These are phyloP conservation scores for Ganaspis sp. DNA, from an alignment of 1,140 invertebrate species.

Conservation along the genomic window DNA sequence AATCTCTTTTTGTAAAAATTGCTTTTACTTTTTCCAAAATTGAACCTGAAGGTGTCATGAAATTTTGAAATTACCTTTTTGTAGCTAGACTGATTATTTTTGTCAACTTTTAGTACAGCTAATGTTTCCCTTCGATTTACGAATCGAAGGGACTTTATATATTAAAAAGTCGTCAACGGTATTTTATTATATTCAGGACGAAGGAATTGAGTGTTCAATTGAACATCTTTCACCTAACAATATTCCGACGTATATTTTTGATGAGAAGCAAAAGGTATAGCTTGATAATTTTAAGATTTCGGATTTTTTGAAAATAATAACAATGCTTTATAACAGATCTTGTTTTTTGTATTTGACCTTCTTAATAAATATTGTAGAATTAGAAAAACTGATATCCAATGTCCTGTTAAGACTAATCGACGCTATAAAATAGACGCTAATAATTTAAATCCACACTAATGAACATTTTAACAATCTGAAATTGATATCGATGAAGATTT, in stretches of 20 bases:
- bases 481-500: no score
- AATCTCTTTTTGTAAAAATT: no score
- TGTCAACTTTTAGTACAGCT: neutral
- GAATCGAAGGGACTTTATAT: no score
- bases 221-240: neutral
- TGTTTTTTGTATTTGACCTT: neutral
- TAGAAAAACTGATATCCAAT: neutral
- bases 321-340: neutral
- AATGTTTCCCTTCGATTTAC: no score
- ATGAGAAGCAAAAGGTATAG: neutral
- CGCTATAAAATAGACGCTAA: no score
- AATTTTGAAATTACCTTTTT: no score
- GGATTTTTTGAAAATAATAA: neutral
- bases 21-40: no score
- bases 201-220: neutral
- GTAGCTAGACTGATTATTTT: no score
- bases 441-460: neutral
- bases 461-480: no score
- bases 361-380: neutral
- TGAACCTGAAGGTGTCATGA: no score
- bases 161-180: neutral
- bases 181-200: constrained; percentile 6
- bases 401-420: neutral
- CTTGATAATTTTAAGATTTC: neutral
- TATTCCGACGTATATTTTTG: neutral